These are phyloP conservation scores for Drosophila flavopinicola DNA, from an alignment of 2,888 invertebrate genomes.

Conservation along the genomic window DNA sequence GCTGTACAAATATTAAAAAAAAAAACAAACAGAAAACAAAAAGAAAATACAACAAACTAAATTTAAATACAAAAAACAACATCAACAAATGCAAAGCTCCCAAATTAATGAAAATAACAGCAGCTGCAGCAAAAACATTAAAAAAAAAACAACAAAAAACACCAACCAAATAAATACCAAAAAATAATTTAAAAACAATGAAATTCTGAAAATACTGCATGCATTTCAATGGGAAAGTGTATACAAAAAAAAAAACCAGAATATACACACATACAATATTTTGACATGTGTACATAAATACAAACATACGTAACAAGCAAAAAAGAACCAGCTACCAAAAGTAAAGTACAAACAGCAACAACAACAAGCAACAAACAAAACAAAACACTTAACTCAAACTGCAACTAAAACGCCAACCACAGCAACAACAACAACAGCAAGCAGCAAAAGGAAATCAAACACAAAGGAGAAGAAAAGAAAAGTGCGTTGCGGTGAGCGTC, in stretches of 20 bases:
- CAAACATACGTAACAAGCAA: slow-evolving; percentile 17
- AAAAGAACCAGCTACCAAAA: slow-evolving; percentile 15
- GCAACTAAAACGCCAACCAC: slow-evolving; percentile 9
- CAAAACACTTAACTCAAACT: slow-evolving; percentile 40
- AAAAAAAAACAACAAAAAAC: slow-evolving; percentile 21
- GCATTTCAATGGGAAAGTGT: slow-evolving; percentile 29
- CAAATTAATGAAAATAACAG: slow-evolving; percentile 40
- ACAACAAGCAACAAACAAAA: slow-evolving; percentile 36
- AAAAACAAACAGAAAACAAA: slow-evolving; percentile 27
- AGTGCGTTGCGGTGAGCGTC: slow-evolving; percentile 13
- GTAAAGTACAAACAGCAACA: slow-evolving; percentile 26
- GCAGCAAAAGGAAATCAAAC: slow-evolving; percentile 31
- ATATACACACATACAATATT: slow-evolving; percentile 12
- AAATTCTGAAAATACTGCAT: slow-evolving; percentile 17
- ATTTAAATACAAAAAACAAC: slow-evolving; percentile 14
- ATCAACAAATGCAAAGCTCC: slow-evolving; percentile 36
- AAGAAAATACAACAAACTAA: no score
- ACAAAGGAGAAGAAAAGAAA: slow-evolving; percentile 1
- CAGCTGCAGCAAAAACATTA: slow-evolving; percentile 59
- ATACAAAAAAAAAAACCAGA: background rate
- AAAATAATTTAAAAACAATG: slow-evolving; percentile 25
- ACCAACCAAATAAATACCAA: slow-evolving; percentile 52
- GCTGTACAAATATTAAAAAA: slow-evolving; percentile 72
- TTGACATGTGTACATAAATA: no score
- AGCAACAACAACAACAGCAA: slow-evolving; percentile 20